Base-by-base conservation (phyloP, 2,113 vertebrate genomes). In the Dasypus novemcinctus region DNA sequence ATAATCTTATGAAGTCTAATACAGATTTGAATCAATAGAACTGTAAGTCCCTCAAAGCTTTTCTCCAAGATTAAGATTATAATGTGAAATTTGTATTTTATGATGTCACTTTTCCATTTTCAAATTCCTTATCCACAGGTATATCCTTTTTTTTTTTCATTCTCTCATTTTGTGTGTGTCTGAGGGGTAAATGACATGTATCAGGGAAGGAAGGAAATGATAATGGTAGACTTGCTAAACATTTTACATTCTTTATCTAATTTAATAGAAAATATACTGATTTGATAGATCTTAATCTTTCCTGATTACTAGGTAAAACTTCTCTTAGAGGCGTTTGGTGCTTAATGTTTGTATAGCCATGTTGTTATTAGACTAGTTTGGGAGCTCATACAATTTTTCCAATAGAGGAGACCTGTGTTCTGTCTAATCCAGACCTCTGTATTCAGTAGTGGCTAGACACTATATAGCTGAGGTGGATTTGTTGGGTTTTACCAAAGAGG, bases 161-260 rank as follows among this genome's bases (percentile, higher is more conserved):
- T 43, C 41, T 63, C 0, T 71, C 7, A 1, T 71, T 92, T 61
- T 38, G 18, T 64, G 10, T 84, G 1, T 46, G 36, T 85, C 27
- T 85, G 12, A 41, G 15, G 49, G 52, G 21, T 91, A 61, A 81
- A 78, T 72, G 46, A 0, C 7, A 0, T 23, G 12, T 64, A 64
- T 36, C 15, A 3, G 15, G n/a, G 36, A 63, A 57, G 52, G 63
- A 38, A 41, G 61, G 43, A 38, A 63, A n/a, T 78, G 63, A 81
- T 41, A 57, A 49, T 63, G 82, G 52, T 27, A 57, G 46, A 87
- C 57, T 59, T 1, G 21, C 18, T 38, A 52, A 83, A 33, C 31
- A 21, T 83, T 94, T 90, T 96, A 92, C 23, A 90, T 80, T 93
- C 9, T 15, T 71, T 90, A 64, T 90, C 7, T 41, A 87, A 82